Evolutionary conservation across 1,140 invertebrate genomes (phyloP).

Genomic region (Heterodera schachtii): DNA sequence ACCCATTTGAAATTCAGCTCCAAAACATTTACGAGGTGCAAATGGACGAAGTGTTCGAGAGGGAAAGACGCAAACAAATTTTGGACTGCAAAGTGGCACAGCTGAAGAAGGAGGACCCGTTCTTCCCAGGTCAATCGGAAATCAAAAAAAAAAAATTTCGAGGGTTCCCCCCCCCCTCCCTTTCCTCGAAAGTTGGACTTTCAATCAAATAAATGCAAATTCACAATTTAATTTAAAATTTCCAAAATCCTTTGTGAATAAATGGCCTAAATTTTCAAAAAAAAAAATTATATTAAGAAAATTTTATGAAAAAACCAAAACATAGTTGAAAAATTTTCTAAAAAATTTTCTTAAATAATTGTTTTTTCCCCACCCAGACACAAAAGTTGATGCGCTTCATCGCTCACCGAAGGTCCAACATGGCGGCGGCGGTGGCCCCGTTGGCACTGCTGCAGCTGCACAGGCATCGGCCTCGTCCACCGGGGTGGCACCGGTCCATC

Average conservation of each 20-base stretch:
- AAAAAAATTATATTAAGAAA: too few relatives aligned
- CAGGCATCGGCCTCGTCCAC: too few relatives aligned
- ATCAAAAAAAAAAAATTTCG: too few relatives aligned
- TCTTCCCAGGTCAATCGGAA: conserved; percentile 76
- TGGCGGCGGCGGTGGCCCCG: neutral
- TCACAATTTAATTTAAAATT: too few relatives aligned
- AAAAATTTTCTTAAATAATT: too few relatives aligned
- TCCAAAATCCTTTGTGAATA: too few relatives aligned
- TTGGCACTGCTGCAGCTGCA: neutral
- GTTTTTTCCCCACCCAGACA: conserved; percentile 61
- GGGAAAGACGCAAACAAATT: conserved; percentile 84
- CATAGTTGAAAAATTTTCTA: too few relatives aligned
- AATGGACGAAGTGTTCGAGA: conserved; percentile 93
- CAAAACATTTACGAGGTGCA: conserved; percentile 91
- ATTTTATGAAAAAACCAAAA: too few relatives aligned
- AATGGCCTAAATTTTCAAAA: too few relatives aligned
- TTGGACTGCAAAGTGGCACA: conserved; percentile 83
- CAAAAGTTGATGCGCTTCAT: conserved; percentile 75
- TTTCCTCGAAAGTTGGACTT: too few relatives aligned
- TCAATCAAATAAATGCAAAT: too few relatives aligned
- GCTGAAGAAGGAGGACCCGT: conserved; percentile 78
- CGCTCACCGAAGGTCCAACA: conserved; percentile 3
- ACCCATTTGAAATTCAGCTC: conserved; percentile 95
- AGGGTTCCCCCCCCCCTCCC: too few relatives aligned
- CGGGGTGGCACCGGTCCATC: conserved; percentile 45